Evolutionary conservation across 2,888 invertebrate species (phyloP), one percentile per base, ranked within the genome.

Genomic region (Unio pictorum): DNA sequence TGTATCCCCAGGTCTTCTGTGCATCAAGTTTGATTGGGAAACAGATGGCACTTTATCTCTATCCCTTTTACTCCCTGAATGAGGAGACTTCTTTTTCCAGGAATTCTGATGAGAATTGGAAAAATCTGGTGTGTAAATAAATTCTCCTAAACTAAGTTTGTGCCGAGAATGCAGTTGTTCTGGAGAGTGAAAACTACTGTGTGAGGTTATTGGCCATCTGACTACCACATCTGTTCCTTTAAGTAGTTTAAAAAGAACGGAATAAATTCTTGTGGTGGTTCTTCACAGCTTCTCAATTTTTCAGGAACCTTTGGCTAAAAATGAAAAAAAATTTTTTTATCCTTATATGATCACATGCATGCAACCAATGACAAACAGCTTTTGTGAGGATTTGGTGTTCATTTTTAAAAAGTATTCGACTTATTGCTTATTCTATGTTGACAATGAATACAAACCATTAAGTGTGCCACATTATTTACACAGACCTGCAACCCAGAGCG

Each of bases 241-340:
- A 87, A 71, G 64, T 83, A 86, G 78, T 87, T 86, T 30, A 87
- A 72, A 64, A 87, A 84, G 68, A 75, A 87, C 30, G 86, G 86
- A 30, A 87, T 77, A 73, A 86, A 87, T 63, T 87, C 86, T 28
- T 75, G 75, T 56, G 80, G 78, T 56, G 82, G 55, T 61, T 74
- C 77, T n/a, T 71, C 71, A 20, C 77, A 64, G 20, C 79, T 78
- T 55, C 71, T 60, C 28, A 85, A 60, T 17, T 68, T 56, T 30
- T 70, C 71, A 56, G 76, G 77, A 58, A 73, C 58, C 28, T 63
- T 65, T 62, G 64, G 55, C 81, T 81, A 67, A 59, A 34, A 45
- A 45, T 45, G 45, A 3, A 69, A 55, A 66, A 23, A 58, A 54
- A 23, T 45, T 2, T 11, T 45, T 15, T 45, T 45, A 45, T 15